Percentiles rank a stretch among this genome's conserved stretches.
phyloP scores from a whole-genome alignment of 2,888 invertebrate genomes.

The Hypomecis atomaria region DNA sequence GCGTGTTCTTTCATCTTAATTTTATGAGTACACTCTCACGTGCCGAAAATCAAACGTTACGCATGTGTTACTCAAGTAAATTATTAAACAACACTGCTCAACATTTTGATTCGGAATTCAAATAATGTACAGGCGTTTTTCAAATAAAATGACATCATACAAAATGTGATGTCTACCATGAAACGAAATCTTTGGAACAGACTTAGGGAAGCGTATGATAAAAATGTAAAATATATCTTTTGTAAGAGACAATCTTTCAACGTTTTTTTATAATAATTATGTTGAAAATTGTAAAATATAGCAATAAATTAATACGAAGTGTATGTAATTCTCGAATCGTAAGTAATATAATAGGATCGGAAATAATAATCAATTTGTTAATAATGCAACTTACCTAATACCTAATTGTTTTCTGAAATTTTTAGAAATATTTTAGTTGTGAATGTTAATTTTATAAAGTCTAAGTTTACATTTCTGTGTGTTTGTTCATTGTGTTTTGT shows the following conservation, averaged over 20 bases:
- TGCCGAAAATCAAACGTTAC: too few relatives aligned
- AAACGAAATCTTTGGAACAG: slow-evolving; percentile 57
- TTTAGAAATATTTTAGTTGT: too few relatives aligned
- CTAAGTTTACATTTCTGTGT: too few relatives aligned
- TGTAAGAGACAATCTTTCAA: slow-evolving; percentile 57
- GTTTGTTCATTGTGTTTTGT: too few relatives aligned
- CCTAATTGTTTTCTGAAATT: too few relatives aligned
- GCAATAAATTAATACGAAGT: slow-evolving; percentile 39
- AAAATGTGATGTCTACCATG: slow-evolving; percentile 9
- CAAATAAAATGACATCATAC: background rate
- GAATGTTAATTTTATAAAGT: too few relatives aligned
- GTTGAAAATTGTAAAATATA: slow-evolving; percentile 42
- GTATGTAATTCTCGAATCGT: slow-evolving; percentile 36
- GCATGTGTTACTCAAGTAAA: too few relatives aligned
- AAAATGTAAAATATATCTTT: slow-evolving; percentile 64
- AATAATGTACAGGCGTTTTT: background rate
- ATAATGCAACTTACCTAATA: too few relatives aligned
- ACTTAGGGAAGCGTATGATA: slow-evolving; percentile 60
- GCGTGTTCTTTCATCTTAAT: too few relatives aligned
- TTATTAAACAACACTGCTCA: background rate
- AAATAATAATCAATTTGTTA: slow-evolving; percentile 26
- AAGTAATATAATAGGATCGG: slow-evolving; percentile 30
- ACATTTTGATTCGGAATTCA: background rate
- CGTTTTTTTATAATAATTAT: slow-evolving; percentile 37
- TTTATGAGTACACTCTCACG: too few relatives aligned